Percentiles rank a stretch among this genome's conserved stretches.
phyloP scores from a whole-genome alignment of 2,888 invertebrate species.

The Dasysyrphus albostriatus region DNA sequence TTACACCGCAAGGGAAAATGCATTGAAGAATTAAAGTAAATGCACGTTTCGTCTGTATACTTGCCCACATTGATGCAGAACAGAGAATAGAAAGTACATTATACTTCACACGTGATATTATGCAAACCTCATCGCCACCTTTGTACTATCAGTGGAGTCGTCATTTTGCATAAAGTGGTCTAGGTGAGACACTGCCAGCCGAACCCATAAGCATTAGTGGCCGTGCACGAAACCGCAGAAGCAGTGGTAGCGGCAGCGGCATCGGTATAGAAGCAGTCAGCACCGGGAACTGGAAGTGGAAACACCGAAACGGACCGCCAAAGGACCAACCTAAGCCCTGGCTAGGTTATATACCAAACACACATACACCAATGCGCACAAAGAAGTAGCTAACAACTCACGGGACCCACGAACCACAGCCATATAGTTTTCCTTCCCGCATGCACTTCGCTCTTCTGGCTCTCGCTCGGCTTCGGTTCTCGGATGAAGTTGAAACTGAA shows the following conservation, averaged over 20 bases:
- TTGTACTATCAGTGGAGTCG: constrained; percentile 32
- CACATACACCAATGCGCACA: constrained; percentile 26
- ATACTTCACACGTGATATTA: constrained; percentile 63
- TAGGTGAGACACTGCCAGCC: constrained; percentile 53
- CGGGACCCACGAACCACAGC: constrained; percentile 57
- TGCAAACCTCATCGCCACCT: constrained; percentile 36
- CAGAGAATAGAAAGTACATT: constrained; percentile 36
- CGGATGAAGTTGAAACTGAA: constrained; percentile 66
- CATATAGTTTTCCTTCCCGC: constrained; percentile 17
- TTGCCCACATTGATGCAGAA: constrained; percentile 23
- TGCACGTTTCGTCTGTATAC: constrained; percentile 43
- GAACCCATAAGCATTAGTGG: constrained; percentile 67
- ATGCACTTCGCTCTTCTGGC: constrained; percentile 10
- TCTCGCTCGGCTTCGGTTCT: not conserved
- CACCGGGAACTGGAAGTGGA: constrained; percentile 29
- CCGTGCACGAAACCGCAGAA: constrained; percentile 74
- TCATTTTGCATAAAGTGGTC: constrained; percentile 51
- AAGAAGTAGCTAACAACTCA: constrained; percentile 61
- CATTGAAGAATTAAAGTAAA: constrained; percentile 47
- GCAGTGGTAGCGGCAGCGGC: constrained; percentile 16
- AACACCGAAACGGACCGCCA: constrained; percentile 47
- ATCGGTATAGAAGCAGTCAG: not conserved
- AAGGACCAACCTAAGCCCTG: constrained; percentile 42
- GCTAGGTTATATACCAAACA: constrained; percentile 5
- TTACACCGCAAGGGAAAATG: constrained; percentile 24